Percentiles rank a stretch among this genome's conserved stretches.
Conservation (phyloP, 1,140 invertebrate species). For the Lucilia sericata region DNA sequence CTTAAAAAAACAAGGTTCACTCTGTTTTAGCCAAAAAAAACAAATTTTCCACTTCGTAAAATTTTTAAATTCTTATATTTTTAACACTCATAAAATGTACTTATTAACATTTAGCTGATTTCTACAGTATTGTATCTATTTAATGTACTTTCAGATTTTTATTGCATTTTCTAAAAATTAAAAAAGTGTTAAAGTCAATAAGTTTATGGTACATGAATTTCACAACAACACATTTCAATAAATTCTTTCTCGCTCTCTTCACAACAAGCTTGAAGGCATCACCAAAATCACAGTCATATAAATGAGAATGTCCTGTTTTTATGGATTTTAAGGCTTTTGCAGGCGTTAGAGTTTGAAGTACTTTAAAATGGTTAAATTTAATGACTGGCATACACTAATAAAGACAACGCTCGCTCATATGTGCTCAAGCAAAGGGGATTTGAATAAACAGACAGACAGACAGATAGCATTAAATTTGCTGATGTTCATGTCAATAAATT, state of each 20-base stretch:
- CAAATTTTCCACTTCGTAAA: too few species aligned
- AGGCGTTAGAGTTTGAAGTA: background rate
- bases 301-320: background rate
- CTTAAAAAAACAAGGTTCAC: too few species aligned
- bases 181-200: too few species aligned
- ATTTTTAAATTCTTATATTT: too few species aligned
- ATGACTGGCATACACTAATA: background rate
- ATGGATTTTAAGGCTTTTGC: constrained; percentile 1
- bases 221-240: background rate
- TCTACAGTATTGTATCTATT: too few species aligned
- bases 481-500: constrained; percentile 33
- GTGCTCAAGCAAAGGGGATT: too few species aligned
- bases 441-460: background rate
- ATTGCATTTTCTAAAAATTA: too few species aligned
- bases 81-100: too few species aligned
- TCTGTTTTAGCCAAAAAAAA: too few species aligned
- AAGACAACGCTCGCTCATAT: background rate
- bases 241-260: too few species aligned
- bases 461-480: background rate
- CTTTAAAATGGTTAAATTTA: background rate
- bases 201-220: background rate
- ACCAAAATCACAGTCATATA: constrained; percentile 9
- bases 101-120: too few species aligned
- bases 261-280: background rate
- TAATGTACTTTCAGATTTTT: too few species aligned